Evolutionary conservation across 2,797 vertebrate species (phyloP), one percentile per base, ranked within the genome.

Genomic region (Oreonectes daqikongensis): DNA sequence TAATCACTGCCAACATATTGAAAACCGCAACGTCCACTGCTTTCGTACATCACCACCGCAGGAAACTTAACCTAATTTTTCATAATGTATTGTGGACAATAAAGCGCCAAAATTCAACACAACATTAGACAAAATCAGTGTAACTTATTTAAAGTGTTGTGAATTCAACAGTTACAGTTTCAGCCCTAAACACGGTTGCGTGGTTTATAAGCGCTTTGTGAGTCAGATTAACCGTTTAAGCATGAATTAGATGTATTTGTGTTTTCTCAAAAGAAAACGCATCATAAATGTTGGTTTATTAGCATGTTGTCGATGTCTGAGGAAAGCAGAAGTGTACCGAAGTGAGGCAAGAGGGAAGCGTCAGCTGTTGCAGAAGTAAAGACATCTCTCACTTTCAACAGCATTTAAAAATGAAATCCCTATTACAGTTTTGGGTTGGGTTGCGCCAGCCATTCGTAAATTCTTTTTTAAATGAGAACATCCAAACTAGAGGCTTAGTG

Each of bases 301-400:
- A 40, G 12, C n/a, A 35, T 12, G 10, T n/a, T 55, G 63, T 42
- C 12, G 7, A 40, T 9, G 28, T 14, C 6, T 48, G 68, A 59
- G 35, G 30, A 79, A 77, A 73, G 44, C 57, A 65, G 61, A 69
- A 75, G 71, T 32, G 48, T 38, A 20, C 59, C 18, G 2, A 26
- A 67, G 26, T 30, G 24, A 42, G 1, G 38, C 26, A 73, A 83
- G 46, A 69, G 9, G 46, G 40, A 73, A 79, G 55, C 46, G 52
- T 65, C 20, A 69, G 68, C 60, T 75, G 61, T 38, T 71, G 53
- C 71, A 69, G 71, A 75, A 78, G 69, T 78, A 53, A 81, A 55
- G 2, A 40, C 17, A 69, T 53, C 48, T 69, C n/a, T 26, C 28
- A 12, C 1, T n/a, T 38, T 69, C 4, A 59, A 30, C 28, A 2